phyloP scores from a whole-genome alignment of 2,888 invertebrate genomes.

The Phrixothrix hirtus region DNA sequence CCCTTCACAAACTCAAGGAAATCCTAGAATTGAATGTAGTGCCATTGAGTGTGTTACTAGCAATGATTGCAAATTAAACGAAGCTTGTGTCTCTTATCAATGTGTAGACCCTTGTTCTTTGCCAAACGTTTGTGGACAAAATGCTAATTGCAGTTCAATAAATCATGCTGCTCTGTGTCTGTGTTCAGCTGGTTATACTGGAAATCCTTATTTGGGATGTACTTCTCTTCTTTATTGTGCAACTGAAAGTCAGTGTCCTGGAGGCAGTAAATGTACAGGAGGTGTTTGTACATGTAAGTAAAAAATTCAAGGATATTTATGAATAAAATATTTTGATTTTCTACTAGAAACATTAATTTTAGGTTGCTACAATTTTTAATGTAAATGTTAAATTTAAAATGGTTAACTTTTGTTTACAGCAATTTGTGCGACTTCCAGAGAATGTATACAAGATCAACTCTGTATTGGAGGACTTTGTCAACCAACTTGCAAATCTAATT shows the following conservation, averaged over 20 bases:
- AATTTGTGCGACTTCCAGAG: conserved; percentile 77
- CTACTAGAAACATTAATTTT: too few species aligned
- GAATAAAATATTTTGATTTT: too few species aligned
- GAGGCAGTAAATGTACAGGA: conserved; percentile 81
- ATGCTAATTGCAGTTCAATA: conserved; percentile 73
- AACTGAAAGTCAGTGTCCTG: conserved; percentile 77
- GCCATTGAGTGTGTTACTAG: conserved; percentile 78
- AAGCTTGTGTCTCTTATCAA: conserved; percentile 77
- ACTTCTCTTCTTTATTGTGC: conserved; percentile 82
- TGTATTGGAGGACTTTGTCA: conserved; percentile 87
- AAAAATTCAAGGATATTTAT: background rate
- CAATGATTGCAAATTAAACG: conserved; percentile 70
- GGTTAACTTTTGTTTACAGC: conserved; percentile 57
- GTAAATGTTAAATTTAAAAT: too few species aligned
- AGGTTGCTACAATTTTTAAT: too few species aligned
- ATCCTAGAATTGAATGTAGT: conserved; percentile 72
- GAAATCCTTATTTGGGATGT: conserved; percentile 85
- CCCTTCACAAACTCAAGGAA: conserved; percentile 73
- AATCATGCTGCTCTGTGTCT: conserved; percentile 82
- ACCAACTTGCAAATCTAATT: conserved; percentile 77
- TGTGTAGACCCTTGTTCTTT: conserved; percentile 82
- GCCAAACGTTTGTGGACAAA: conserved; percentile 80
- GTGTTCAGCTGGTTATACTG: conserved; percentile 83
- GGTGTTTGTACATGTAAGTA: conserved; percentile 76
- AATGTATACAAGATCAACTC: conserved; percentile 83